A percentile compares a stretch with the other conserved stretches of the same genome.
These are phyloP conservation scores for Didymodactylos carnosus DNA, from an alignment of 2,888 invertebrate genomes.

Conservation along the genomic window DNA sequence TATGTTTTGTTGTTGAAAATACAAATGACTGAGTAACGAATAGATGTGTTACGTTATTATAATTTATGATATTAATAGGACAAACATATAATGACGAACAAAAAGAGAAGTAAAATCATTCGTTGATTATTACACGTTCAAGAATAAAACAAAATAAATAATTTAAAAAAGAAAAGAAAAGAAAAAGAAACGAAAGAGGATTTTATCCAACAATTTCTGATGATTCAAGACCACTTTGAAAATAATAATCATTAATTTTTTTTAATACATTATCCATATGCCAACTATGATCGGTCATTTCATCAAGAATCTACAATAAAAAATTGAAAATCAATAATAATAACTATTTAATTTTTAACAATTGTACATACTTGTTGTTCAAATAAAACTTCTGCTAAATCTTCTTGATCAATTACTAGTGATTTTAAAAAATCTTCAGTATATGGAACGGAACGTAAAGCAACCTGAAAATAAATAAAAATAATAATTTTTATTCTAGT, in stretches of 20 bases:
- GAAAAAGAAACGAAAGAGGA: no score
- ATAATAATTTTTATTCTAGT: not conserved
- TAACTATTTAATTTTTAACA: not conserved
- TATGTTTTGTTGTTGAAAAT: no score
- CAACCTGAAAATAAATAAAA: slow-evolving; percentile 23
- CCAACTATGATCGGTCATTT: not conserved
- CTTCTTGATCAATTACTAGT: slow-evolving; percentile 17
- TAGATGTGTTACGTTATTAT: no score
- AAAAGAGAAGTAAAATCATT: no score
- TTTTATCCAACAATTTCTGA: not conserved
- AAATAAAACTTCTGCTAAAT: slow-evolving; percentile 16
- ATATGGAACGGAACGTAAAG: slow-evolving; percentile 25
- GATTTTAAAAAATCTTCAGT: slow-evolving; percentile 21
- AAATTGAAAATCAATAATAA: not conserved
- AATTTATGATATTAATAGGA: no score
- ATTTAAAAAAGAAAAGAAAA: no score
- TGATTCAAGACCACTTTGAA: not conserved
- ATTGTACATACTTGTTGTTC: slow-evolving; percentile 6
- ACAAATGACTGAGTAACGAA: no score
- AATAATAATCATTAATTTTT: not conserved
- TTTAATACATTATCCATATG: not conserved
- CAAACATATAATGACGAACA: no score
- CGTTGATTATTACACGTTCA: no score
- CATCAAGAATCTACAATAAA: not conserved
- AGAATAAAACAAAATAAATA: no score